Conservation (phyloP, 1,140 invertebrate genomes). For the Drosophila gunungcola region DNA sequence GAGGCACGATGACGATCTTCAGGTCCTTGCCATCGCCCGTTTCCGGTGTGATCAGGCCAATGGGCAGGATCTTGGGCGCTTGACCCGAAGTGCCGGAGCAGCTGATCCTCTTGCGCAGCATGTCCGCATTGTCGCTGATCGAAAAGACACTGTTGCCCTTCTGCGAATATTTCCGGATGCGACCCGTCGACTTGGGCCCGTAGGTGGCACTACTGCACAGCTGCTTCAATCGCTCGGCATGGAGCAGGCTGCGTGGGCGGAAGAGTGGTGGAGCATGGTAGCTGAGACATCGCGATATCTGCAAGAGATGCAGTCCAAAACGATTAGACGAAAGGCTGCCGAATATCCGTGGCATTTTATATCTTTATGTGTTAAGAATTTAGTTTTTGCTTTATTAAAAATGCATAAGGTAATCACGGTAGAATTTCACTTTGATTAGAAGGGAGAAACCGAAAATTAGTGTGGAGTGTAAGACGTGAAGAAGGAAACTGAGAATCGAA, state of each 20-base stretch:
- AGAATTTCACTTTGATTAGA: conserved; percentile 3
- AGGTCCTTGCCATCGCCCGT: conserved; percentile 36
- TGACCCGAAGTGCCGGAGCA: conserved; percentile 25
- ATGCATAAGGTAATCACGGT: conserved; percentile 1
- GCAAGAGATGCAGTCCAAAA: conserved; percentile 46
- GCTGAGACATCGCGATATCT: conserved; percentile 60
- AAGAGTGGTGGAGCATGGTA: conserved; percentile 59
- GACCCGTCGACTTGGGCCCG: neutral
- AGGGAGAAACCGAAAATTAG: conserved; percentile 14
- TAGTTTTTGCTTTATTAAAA: neutral
- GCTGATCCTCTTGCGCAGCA: conserved; percentile 61
- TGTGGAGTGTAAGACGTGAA: conserved; percentile 6
- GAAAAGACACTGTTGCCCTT: conserved; percentile 32
- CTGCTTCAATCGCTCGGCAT: conserved; percentile 17
- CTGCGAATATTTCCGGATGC: conserved; percentile 41
- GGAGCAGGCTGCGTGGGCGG: conserved; percentile 26
- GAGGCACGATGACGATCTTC: conserved; percentile 77
- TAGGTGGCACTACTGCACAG: conserved; percentile 8
- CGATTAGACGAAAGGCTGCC: conserved; percentile 9
- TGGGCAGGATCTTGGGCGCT: conserved; percentile 32
- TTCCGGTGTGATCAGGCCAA: conserved; percentile 63
- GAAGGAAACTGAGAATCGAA: neutral
- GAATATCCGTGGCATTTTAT: conserved; percentile 27
- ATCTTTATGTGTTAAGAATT: conserved; percentile 16
- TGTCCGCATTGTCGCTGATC: conserved; percentile 31